These are phyloP conservation scores for Chelidonichthys spinosus DNA, from an alignment of 2,797 vertebrate genomes.

Conservation along the genomic window DNA sequence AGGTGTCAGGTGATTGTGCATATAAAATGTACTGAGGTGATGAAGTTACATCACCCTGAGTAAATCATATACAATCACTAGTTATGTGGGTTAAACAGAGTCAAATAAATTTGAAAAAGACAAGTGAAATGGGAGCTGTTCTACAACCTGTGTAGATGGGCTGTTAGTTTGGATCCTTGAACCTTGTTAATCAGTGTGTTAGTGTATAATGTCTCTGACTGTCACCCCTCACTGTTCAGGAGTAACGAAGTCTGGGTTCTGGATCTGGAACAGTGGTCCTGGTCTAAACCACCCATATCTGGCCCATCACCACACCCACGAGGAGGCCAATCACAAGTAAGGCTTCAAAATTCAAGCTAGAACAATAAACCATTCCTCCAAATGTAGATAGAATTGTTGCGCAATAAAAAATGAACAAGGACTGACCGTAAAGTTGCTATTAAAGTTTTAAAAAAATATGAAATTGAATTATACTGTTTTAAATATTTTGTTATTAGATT, in stretches of 20 bases:
- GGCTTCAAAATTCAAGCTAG: background rate
- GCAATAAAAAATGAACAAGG: background rate
- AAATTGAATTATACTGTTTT: background rate
- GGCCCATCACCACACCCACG: conserved; percentile 93
- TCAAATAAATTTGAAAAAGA: background rate
- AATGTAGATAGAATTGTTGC: background rate
- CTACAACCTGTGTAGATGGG: background rate
- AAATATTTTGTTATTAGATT: conserved; percentile 83
- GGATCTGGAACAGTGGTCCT: conserved; percentile 98
- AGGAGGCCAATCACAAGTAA: conserved; percentile 97
- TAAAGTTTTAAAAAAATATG: background rate
- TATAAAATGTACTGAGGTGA: conserved; percentile 4
- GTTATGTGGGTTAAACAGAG: background rate
- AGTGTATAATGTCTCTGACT: background rate
- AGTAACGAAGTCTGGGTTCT: conserved; percentile 98
- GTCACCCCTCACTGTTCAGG: conserved; percentile 78
- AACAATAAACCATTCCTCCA: background rate
- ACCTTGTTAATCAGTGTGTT: background rate
- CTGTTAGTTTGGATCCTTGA: background rate
- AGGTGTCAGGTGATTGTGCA: background rate
- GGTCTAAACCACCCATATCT: conserved; percentile 93
- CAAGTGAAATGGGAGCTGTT: background rate
- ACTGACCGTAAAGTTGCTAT: background rate
- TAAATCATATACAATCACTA: background rate
- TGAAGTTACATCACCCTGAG: background rate